phyloP scores from a whole-genome alignment of 92 coral and sea anemone genomes.

The Parazoanthus darwini region DNA sequence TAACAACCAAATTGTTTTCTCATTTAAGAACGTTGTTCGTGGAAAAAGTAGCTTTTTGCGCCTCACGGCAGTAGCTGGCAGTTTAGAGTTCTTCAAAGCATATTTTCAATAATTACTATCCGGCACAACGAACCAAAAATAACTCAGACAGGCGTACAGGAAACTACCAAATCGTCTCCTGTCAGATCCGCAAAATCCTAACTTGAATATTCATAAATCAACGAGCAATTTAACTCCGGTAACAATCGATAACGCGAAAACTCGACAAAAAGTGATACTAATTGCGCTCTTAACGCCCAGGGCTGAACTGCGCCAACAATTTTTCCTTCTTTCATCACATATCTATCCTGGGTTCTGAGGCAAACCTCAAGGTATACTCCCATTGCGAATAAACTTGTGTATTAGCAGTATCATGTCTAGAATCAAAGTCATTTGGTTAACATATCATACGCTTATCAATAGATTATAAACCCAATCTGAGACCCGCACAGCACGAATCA shows the following conservation, averaged over 20 bases:
- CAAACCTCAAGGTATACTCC: slow-evolving; percentile 35
- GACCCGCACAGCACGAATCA: slow-evolving; percentile 41
- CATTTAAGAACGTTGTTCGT: not conserved
- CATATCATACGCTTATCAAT: slow-evolving; percentile 52
- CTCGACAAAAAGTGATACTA: slow-evolving; percentile 31
- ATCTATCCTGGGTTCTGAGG: slow-evolving; percentile 22
- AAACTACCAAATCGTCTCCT: slow-evolving; percentile 19
- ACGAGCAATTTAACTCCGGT: slow-evolving; percentile 23
- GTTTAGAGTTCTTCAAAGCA: not conserved
- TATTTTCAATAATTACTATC: not conserved
- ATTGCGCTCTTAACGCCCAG: slow-evolving; percentile 6
- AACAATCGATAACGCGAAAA: slow-evolving; percentile 34
- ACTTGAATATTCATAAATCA: slow-evolving; percentile 14
- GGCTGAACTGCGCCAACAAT: slow-evolving; percentile 9
- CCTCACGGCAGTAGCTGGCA: not conserved
- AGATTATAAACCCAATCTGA: slow-evolving; percentile 48
- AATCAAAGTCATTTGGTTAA: slow-evolving; percentile 53
- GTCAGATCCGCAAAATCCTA: slow-evolving; percentile 9
- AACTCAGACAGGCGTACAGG: slow-evolving; percentile 21
- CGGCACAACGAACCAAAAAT: slow-evolving; percentile 22
- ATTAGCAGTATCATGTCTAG: slow-evolving; percentile 61
- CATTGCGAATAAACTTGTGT: slow-evolving; percentile 35
- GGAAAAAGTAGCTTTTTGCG: not conserved
- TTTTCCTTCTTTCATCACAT: slow-evolving; percentile 37
- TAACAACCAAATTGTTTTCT: not conserved